A percentile compares a stretch with the other conserved stretches of the same genome.
Evolutionary conservation across 2,888 invertebrate species (phyloP).

Genomic region (Apodemia zela): DNA sequence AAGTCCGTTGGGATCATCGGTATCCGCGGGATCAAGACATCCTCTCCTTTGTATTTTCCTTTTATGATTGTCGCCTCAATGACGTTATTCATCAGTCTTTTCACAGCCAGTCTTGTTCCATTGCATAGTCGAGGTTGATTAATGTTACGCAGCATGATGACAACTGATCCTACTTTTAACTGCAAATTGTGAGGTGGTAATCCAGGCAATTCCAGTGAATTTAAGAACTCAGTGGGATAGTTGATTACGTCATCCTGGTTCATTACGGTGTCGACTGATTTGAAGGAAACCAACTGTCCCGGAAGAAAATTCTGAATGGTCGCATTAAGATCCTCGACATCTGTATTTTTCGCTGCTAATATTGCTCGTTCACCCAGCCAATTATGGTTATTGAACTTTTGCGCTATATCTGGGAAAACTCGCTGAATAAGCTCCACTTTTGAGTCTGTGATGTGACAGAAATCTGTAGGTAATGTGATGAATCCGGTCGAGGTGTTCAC

Average conservation of each 20-base stretch:
- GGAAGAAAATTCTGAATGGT: constrained; percentile 25
- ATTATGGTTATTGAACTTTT: constrained; percentile 35
- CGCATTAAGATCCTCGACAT: constrained; percentile 30
- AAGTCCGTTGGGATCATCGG: no score
- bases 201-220: constrained; percentile 26
- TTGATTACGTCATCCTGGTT: constrained; percentile 32
- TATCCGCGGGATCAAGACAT: no score
- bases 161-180: constrained; percentile 24
- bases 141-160: constrained; percentile 19
- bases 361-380: constrained; percentile 40
- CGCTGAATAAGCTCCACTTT: constrained; percentile 35
- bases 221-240: constrained; percentile 29
- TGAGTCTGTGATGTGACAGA: constrained; percentile 30
- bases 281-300: constrained; percentile 24
- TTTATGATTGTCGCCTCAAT: constrained; percentile 18
- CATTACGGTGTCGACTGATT: constrained; percentile 29
- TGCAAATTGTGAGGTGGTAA: constrained; percentile 25
- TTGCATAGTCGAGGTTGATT: constrained; percentile 20
- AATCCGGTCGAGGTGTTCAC: constrained; percentile 26
- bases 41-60: no score
- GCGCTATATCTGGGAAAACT: constrained; percentile 35
- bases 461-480: constrained; percentile 34
- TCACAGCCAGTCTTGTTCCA: constrained; percentile 21
- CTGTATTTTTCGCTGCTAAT: constrained; percentile 38
- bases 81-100: constrained; percentile 19